Evolutionary conservation across 1,140 invertebrate species (phyloP).

Genomic region (Aphis gossypii): DNA sequence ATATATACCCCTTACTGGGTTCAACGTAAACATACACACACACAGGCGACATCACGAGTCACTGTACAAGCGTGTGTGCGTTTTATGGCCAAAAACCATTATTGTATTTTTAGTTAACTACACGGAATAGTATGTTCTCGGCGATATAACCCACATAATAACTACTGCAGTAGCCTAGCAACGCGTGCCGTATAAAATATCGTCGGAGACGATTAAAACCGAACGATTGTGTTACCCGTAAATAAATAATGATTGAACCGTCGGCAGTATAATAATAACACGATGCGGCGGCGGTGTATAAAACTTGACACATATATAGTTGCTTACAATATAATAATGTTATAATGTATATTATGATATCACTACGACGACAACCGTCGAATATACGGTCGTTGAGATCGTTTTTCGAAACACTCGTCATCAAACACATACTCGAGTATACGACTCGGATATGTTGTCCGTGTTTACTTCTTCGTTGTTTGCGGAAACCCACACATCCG

Average conservation of each 20-base stretch:
- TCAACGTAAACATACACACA: not conserved
- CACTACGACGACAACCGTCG: not conserved
- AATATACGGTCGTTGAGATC: not conserved
- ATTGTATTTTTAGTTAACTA: slow-evolving; percentile 35
- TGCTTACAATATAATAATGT: not conserved
- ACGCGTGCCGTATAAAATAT: not conserved
- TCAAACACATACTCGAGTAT: not conserved
- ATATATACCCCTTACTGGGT: slow-evolving; percentile 3
- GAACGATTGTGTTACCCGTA: not conserved
- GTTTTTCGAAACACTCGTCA: not conserved
- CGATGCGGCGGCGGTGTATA: not conserved
- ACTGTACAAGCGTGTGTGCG: not conserved
- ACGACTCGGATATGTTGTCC: not conserved
- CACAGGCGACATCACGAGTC: not conserved
- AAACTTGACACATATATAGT: not conserved
- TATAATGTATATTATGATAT: not conserved
- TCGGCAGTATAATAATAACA: slow-evolving; percentile 3
- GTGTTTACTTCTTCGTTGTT: not conserved
- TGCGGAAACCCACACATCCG: not conserved
- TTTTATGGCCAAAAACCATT: slow-evolving; percentile 35
- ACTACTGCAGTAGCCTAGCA: not conserved
- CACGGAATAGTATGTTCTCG: not conserved
- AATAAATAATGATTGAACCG: slow-evolving; percentile 25
- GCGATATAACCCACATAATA: not conserved
- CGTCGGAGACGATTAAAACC: slow-evolving; percentile 6